A percentile compares a stretch with the other conserved stretches of the same genome.
phyloP scores from a whole-genome alignment of 2,113 vertebrate species.

The Hiodon tergisus region DNA sequence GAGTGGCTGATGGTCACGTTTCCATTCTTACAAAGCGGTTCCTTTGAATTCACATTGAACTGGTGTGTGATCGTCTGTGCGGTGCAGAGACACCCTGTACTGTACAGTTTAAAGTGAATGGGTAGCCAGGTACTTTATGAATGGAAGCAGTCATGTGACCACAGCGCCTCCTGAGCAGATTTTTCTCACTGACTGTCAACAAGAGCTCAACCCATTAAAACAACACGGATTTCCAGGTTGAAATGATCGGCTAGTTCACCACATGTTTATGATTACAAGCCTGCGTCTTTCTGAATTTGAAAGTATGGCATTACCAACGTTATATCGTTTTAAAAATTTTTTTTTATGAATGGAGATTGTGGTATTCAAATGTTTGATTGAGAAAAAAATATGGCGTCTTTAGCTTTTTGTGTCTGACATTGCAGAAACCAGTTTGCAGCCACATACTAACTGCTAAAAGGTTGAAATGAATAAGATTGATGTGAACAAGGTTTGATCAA shows the following conservation, averaged over 20 bases:
- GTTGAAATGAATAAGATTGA: too few relatives aligned
- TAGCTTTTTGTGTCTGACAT: constrained; percentile 42
- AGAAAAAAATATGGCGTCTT: constrained; percentile 81
- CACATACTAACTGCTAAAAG: too few relatives aligned
- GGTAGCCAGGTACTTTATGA: constrained; percentile 99
- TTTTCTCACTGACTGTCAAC: constrained; percentile 94
- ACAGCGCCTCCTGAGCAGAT: constrained; percentile 92
- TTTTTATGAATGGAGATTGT: constrained; percentile 92
- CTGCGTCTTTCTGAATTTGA: too few relatives aligned
- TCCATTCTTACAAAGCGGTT: too few relatives aligned
- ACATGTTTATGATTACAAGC: too few relatives aligned
- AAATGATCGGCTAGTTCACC: neutral
- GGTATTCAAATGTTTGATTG: constrained; percentile 95
- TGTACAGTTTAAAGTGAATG: constrained; percentile 70
- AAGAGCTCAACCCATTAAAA: constrained; percentile 70
- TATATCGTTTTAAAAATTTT: constrained; percentile 28
- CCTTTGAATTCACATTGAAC: too few relatives aligned
- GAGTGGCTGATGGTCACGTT: too few relatives aligned
- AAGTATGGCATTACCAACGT: too few relatives aligned
- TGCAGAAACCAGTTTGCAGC: constrained; percentile 41
- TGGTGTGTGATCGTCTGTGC: too few relatives aligned
- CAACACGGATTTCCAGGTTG: constrained; percentile 34
- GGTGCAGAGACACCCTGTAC: too few relatives aligned
- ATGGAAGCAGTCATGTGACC: constrained; percentile 94
- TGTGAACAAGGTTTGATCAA: too few relatives aligned